Percentiles rank a stretch among this genome's conserved stretches.
phyloP scores from a whole-genome alignment of 2,797 vertebrate genomes.

The Lepidocolaptes lacrymiger region DNA sequence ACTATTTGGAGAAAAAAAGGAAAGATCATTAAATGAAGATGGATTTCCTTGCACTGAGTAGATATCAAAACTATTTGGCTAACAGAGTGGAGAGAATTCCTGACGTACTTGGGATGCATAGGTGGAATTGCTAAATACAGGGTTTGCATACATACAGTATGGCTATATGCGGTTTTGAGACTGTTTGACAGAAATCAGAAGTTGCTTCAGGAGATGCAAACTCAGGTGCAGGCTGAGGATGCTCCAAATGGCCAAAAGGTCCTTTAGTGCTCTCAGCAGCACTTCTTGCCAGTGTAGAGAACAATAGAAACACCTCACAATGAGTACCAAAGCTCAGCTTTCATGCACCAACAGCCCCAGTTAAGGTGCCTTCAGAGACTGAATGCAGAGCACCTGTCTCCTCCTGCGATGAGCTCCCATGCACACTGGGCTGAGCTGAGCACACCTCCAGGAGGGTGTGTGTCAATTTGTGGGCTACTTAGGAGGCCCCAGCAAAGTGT shows the following conservation, averaged over 20 bases:
- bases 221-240: background rate
- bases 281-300: background rate
- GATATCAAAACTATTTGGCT: background rate
- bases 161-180: background rate
- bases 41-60: background rate
- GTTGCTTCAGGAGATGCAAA: fast-evolving
- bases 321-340: background rate
- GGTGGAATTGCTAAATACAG: background rate
- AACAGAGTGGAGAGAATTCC: background rate
- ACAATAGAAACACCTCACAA: background rate
- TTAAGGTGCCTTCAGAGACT: background rate
- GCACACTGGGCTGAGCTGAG: fast-evolving
- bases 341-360: background rate
- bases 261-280: background rate
- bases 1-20: background rate
- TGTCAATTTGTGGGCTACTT: fast-evolving
- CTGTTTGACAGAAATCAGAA: background rate
- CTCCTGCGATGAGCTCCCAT: background rate
- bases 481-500: background rate
- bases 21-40: background rate
- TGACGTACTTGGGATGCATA: background rate
- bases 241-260: background rate
- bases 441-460: fast-evolving
- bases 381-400: background rate
- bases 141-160: background rate